Conservation (phyloP, 2,888 invertebrate species). For the Microplitis manilae region DNA sequence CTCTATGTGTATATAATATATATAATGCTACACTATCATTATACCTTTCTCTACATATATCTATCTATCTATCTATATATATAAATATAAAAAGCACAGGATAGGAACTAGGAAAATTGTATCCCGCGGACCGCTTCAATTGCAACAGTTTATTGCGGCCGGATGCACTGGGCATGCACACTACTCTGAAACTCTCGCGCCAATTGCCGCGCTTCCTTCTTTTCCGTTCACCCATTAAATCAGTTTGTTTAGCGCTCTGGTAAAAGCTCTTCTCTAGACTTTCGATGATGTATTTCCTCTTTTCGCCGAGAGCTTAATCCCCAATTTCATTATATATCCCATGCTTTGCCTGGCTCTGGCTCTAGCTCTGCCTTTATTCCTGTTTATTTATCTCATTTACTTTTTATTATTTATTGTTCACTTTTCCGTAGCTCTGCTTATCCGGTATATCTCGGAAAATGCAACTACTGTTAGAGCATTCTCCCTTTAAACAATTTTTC, state of each 20-base stretch:
- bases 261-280: conserved; percentile 17
- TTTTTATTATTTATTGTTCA: conserved; percentile 1
- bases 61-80: not conserved
- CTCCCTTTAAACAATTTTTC: not conserved
- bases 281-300: conserved; percentile 22
- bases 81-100: not conserved
- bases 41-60: conserved; percentile 3
- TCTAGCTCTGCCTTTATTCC: not conserved
- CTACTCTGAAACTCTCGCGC: not conserved
- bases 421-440: not conserved
- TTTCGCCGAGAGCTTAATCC: conserved; percentile 24
- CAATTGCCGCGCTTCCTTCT: conserved; percentile 17
- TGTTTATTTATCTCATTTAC: conserved; percentile 23
- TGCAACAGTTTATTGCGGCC: conserved; percentile 19
- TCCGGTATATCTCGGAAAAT: not conserved
- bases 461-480: not conserved
- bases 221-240: conserved; percentile 14
- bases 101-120: not conserved
- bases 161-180: not conserved
- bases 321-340: conserved; percentile 10
- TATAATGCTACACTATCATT: not conserved
- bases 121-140: not conserved
- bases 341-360: not conserved
- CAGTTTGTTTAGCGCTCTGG: conserved; percentile 16
- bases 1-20: not conserved